These are phyloP conservation scores for Alca torda DNA, from an alignment of 2,797 vertebrate species.

Conservation along the genomic window DNA sequence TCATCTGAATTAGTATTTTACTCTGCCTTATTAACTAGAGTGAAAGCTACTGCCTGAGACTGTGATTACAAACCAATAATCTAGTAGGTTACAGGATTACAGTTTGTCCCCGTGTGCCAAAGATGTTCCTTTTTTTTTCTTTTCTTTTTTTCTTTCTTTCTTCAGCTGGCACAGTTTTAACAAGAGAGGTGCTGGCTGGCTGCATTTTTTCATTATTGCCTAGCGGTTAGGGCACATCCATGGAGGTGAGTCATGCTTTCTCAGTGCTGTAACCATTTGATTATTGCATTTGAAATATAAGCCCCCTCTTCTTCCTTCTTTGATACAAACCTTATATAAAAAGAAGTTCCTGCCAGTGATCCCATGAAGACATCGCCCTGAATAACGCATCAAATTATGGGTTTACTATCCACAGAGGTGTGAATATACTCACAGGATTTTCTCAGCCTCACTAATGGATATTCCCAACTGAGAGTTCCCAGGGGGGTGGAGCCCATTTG, in stretches of 20 bases:
- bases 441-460: neutral
- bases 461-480: neutral
- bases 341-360: neutral
- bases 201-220: neutral
- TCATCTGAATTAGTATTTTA: neutral
- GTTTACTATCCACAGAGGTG: neutral
- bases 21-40: neutral
- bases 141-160: neutral
- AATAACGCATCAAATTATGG: neutral
- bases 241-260: fast-evolving
- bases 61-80: neutral
- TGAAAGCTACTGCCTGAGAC: neutral
- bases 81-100: neutral
- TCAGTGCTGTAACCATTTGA: neutral
- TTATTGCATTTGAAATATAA: neutral
- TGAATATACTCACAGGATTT: neutral
- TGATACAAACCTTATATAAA: neutral
- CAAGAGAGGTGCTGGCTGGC: neutral
- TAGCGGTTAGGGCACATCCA: neutral
- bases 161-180: neutral
- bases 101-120: neutral
- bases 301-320: neutral
- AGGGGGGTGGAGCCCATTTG: neutral
- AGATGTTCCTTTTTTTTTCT: neutral
- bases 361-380: neutral